Base-by-base conservation (phyloP, 2,888 invertebrate species). In the Boloria euphrosyne region DNA sequence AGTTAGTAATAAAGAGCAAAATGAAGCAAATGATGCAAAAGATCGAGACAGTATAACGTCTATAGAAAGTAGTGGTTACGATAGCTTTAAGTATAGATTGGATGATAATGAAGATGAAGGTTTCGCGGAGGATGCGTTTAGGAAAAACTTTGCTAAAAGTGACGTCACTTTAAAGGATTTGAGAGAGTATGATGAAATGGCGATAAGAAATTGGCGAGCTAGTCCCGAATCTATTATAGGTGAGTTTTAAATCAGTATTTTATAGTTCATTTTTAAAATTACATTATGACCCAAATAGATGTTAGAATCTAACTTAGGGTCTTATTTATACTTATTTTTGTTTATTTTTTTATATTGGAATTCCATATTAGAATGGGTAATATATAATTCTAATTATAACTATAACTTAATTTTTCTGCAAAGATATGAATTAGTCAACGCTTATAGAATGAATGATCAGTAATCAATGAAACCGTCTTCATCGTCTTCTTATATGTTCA, bases 31-130 rank as follows among this genome's bases (percentile, higher is more conserved):
- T 67, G 81, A 84, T 66, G 78, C 75, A 16, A 87, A 86, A 69
- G 89, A 90, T 67, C 83, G 84, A 44, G 94, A 95, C 77, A 96
- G 95, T 76, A 83, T 95, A 50, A 93, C 94, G 70, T 96, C 95
- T 14, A 90, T 95, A 38, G 96, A 96, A 74, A 96, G 96, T 77
- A 95, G 95, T 78, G 97, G 96, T 6, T 96, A 96, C 77, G 96
- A 96, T 77, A 96, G 96, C 77, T 94, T 96, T 70, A 94, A 92
- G 78, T 93, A 93, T 80, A 89, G 95, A 1, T 91, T 93, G 2
- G 94, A 94, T 22, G 93, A 93, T 0, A 93, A 90, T 44, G 88
- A 91, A 0, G 78, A 83, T 67, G 90, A 90, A 51, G 89, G 86
- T 1, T 90, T 84, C 69, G 85, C 88, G 1, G 89, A 92, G 70